A percentile compares a stretch with the other conserved stretches of the same genome.
Evolutionary conservation across 2,113 vertebrate species (phyloP).

Genomic region (Pomatorhinus ruficollis): DNA sequence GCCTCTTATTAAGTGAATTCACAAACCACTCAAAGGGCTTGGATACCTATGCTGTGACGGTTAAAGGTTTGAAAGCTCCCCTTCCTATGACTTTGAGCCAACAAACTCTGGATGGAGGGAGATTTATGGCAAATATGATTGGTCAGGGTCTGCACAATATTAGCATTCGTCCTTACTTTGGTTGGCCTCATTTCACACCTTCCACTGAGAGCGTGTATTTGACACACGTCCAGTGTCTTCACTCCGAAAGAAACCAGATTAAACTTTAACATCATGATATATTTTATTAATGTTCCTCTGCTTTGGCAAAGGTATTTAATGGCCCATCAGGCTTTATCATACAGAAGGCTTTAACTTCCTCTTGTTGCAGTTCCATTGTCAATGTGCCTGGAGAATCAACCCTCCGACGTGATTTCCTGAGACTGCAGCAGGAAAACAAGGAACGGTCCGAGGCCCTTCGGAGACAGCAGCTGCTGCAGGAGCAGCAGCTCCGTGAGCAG

Average conservation of each 20-base stretch:
- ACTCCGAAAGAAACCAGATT: background rate
- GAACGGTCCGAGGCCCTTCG: slow-evolving; percentile 94
- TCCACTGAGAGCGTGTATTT: background rate
- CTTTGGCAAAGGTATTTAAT: slow-evolving; percentile 35
- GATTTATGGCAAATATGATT: background rate
- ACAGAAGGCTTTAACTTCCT: background rate
- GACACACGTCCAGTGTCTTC: background rate
- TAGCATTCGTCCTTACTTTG: background rate
- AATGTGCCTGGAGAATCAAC: slow-evolving; percentile 98
- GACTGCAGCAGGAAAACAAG: slow-evolving; percentile 99
- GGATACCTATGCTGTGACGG: background rate
- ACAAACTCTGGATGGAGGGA: background rate
- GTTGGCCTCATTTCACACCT: slow-evolving; percentile 37
- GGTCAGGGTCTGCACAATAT: background rate
- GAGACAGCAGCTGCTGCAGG: slow-evolving; percentile 94
- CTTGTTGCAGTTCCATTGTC: slow-evolving; percentile 88
- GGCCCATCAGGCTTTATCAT: background rate
- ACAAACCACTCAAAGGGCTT: background rate
- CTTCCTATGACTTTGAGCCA: background rate
- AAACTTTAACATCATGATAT: slow-evolving; percentile 16
- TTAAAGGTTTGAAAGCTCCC: background rate
- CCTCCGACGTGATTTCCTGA: slow-evolving; percentile 93
- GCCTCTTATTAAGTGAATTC: background rate
- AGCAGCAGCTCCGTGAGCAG: slow-evolving; percentile 96
- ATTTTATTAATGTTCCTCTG: slow-evolving; percentile 8